Percentiles rank a stretch among this genome's conserved stretches.
These are phyloP conservation scores for Zaprionus lineosus DNA, from an alignment of 2,888 invertebrate genomes.

Conservation along the genomic window DNA sequence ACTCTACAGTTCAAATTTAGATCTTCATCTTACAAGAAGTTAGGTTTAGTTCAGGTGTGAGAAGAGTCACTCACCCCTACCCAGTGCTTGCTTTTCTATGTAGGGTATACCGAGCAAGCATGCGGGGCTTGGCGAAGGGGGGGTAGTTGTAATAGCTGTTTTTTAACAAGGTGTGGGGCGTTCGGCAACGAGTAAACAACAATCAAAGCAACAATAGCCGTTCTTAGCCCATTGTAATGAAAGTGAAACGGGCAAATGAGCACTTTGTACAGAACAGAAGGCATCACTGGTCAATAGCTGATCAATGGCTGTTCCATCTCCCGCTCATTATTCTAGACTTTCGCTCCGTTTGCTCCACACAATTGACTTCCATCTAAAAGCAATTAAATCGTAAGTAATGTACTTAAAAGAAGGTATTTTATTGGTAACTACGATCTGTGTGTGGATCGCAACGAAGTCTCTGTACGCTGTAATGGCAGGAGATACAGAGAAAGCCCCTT, in stretches of 20 bases:
- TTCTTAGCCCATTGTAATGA: conserved; percentile 58
- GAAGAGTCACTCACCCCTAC: too few relatives aligned
- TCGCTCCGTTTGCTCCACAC: conserved; percentile 59
- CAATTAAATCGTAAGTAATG: conserved; percentile 51
- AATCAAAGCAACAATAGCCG: conserved; percentile 21
- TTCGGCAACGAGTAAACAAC: conserved; percentile 34
- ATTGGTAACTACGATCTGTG: too few relatives aligned
- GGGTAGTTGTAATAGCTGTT: conserved; percentile 29
- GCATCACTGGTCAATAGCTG: conserved; percentile 15
- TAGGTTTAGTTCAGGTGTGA: too few relatives aligned
- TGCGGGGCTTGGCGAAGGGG: conserved; percentile 3
- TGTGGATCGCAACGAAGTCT: too few relatives aligned
- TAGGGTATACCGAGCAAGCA: conserved; percentile 25
- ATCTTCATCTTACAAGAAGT: too few relatives aligned
- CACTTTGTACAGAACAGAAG: conserved; percentile 51
- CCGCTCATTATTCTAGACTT: conserved; percentile 59
- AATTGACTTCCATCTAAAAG: conserved; percentile 40
- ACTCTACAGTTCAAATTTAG: too few relatives aligned
- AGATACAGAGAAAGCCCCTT: too few relatives aligned
- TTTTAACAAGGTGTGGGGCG: conserved; percentile 28
- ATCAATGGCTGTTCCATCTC: conserved; percentile 23
- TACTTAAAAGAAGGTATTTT: conserved; percentile 35
- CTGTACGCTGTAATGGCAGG: too few relatives aligned
- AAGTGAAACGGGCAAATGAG: conserved; percentile 64
- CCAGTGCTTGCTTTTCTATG: too few relatives aligned